Evolutionary conservation across 2,797 vertebrate species (phyloP), one percentile per base, ranked within the genome.

Genomic region (Halcyon badia): DNA sequence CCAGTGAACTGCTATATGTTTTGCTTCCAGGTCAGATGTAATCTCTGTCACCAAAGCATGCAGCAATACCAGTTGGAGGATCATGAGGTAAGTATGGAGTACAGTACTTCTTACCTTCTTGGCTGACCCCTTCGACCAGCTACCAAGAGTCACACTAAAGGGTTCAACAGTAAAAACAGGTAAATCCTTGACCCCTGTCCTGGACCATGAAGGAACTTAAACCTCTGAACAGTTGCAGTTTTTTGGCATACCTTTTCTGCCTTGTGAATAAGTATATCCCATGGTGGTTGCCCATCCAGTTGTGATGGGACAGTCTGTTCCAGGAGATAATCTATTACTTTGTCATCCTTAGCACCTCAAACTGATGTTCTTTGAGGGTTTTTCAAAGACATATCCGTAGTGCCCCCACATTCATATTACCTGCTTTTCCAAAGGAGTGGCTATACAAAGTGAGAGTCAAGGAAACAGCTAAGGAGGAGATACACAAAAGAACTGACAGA

Each of bases 61-160:
- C 90, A 95, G 89, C 95, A 97, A 51, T 82, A 92, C 75, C 90
- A 64, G 41, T 11, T 97, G 83, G 94, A 95, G 31, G 20, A 58
- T 41, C 96, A 97, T 9, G 19, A 94, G 92, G 95, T 95, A 48
- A 73, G 84, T 69, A 30, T 16, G n/a, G 66, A 51, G 65, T 26
- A 16, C 9, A 37, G 56, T 49, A 60, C 56, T 54, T 64, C 33
- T 44, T 46, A 51, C 37, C 18, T 58, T 60, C 37, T 31, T 37
- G 24, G 22, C 39, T 86, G 76, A 73, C 16, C 18, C 24, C 46
- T 81, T 49, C 42, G 30, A 60, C 33, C 44, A 68, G 22, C 46
- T 26, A 77, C 54, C 33, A 52, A 35, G 46, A 87, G 41, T 58
- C 64, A 52, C 31, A 20, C 12, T 68, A 48, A 66, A 14, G 14